Conservation (phyloP, 2,113 vertebrate genomes). For the Mormyrus iriodes region DNA sequence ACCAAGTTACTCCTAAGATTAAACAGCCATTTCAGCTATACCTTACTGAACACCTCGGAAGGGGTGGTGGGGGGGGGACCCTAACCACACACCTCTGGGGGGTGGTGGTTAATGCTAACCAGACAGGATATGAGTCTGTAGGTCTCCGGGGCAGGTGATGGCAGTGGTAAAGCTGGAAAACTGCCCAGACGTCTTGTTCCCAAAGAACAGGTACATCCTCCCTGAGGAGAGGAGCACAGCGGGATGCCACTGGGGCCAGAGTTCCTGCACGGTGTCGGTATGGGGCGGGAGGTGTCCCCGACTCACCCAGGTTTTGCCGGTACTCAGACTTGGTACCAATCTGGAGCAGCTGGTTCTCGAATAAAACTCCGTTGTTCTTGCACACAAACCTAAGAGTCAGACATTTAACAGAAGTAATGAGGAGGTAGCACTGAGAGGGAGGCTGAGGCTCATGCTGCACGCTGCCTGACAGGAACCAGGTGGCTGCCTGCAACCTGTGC, state of each 20-base stretch:
- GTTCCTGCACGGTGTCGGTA: neutral
- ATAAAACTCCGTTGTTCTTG: conserved; percentile 87
- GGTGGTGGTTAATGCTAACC: neutral
- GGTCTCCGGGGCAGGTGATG: conserved; percentile 75
- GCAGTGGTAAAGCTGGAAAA: conserved; percentile 79
- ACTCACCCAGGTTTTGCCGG: conserved; percentile 83
- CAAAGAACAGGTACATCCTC: conserved; percentile 89
- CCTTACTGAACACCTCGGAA: neutral
- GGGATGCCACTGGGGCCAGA: neutral
- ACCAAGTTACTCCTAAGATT: neutral
- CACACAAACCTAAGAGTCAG: conserved; percentile 75
- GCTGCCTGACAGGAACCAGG: neutral
- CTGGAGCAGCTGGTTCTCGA: conserved; percentile 87
- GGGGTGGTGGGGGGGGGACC: neutral
- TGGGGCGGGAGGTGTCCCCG: neutral
- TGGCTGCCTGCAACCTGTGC: too few relatives aligned
- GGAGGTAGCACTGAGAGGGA: neutral
- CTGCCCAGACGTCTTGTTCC: conserved; percentile 88
- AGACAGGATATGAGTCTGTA: conserved; percentile 81
- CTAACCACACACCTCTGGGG: neutral
- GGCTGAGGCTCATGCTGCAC: neutral
- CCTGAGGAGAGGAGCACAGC: conserved; percentile 52
- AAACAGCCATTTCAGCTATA: neutral
- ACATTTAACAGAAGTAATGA: neutral
- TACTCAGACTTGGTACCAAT: conserved; percentile 90